These are phyloP conservation scores for Erinaceus europaeus DNA, from an alignment of 2,113 vertebrate species.

Conservation along the genomic window DNA sequence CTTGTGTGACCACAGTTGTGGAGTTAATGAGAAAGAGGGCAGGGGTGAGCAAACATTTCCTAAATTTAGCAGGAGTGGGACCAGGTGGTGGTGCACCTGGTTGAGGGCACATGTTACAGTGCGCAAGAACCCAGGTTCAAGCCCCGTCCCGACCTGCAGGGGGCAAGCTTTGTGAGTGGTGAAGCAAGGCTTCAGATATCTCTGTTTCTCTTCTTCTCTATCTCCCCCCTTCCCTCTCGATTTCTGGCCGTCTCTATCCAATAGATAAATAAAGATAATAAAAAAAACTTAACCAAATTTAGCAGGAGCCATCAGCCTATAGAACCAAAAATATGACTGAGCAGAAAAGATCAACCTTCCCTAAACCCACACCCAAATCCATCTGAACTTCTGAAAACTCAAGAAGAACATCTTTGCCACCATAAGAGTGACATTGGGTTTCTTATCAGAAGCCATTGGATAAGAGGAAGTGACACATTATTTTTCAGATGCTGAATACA, in stretches of 20 bases:
- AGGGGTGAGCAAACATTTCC: not conserved
- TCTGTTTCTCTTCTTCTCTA: too few relatives aligned
- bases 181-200: too few relatives aligned
- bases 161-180: too few relatives aligned
- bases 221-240: too few relatives aligned
- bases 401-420: not conserved
- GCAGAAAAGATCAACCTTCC: not conserved
- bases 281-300: too few relatives aligned
- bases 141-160: too few relatives aligned
- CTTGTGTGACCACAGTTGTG: not conserved
- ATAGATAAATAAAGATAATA: too few relatives aligned
- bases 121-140: too few relatives aligned
- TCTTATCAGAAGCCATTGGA: not conserved
- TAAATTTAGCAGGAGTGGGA: not conserved
- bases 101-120: too few relatives aligned
- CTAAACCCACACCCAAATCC: not conserved
- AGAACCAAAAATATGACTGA: not conserved
- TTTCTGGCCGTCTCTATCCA: too few relatives aligned
- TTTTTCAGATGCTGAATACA: not conserved
- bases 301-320: too few relatives aligned
- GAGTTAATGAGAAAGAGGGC: not conserved
- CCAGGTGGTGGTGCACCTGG: too few relatives aligned
- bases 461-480: not conserved
- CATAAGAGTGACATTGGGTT: not conserved
- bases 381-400: not conserved